Evolutionary conservation across 1,140 invertebrate species (phyloP), one percentile per base, ranked within the genome.

Genomic region (Dendrolimus punctatus): DNA sequence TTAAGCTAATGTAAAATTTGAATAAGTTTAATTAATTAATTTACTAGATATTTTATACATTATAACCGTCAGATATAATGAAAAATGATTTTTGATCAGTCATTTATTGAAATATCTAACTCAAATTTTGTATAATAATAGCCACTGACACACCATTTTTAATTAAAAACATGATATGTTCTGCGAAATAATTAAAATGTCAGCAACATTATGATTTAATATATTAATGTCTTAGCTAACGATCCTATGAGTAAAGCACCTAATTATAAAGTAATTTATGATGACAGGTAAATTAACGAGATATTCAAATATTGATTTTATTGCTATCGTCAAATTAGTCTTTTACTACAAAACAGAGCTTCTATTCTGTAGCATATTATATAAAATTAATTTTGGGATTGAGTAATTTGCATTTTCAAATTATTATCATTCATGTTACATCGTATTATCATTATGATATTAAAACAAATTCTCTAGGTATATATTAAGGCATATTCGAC

Each of bases 271-370:
- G 49, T 46, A 49, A 60, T 60, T 60, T 60, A 60, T 51, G 58
- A 60, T 45, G 58, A 60, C 58, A 55, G 49, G 39, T 53, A 51
- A 51, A 60, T 60, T 60, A 55, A 55, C 52, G 46, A 48, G 49
- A 49, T 52, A 60, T 60, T 60, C 53, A 60, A 60, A 60, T 56
- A 60, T 60, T 60, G 53, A 56, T 57, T 59, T 56, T 49, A 57
- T 59, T 56, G 43, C 44, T 47, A 42, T 52, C 50, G 46, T 60
- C 49, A 52, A 60, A 60, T 60, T 56, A 56, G 40, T 55, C 50
- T 53, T 56, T 60, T 47, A 56, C 51, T 37, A 6, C 46, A 4
- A 23, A 23, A 23, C 23, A 23, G 23, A 23, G 23, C 23, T 23
- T 23, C 23, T 23, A 23, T 23, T 23, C 23, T n/a, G 3, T 23